phyloP scores from a whole-genome alignment of 2,113 vertebrate genomes.

The Deroptyus accipitrinus region DNA sequence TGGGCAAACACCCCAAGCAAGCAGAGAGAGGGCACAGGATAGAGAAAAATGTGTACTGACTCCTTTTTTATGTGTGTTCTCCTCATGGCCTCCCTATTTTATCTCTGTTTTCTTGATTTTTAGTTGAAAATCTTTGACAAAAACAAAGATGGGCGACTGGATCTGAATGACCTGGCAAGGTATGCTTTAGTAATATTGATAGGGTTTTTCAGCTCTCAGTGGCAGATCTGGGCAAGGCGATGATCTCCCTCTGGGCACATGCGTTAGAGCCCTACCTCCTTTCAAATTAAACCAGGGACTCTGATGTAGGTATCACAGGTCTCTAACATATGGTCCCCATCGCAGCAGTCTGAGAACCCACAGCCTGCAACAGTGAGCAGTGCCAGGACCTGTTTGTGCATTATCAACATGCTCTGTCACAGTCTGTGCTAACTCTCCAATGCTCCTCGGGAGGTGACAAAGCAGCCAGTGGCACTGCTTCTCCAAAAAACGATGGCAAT shows the following conservation, averaged over 20 bases:
- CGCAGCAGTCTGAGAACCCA: neutral
- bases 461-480: neutral
- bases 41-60: neutral
- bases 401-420: neutral
- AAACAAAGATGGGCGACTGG: constrained; percentile 92
- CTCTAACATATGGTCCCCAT: neutral
- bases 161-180: constrained; percentile 95
- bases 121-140: constrained; percentile 99
- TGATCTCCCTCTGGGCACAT: fast-evolving
- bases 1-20: neutral
- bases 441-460: neutral
- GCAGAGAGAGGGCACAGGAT: neutral
- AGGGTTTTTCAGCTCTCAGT: neutral
- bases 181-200: constrained; percentile 35
- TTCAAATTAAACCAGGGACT: neutral
- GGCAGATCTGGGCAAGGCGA: neutral
- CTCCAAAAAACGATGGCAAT: neutral
- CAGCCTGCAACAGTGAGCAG: neutral
- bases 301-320: neutral
- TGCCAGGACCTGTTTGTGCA: neutral
- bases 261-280: neutral
- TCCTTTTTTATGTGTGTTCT: neutral
- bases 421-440: neutral
- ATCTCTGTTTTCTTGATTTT: constrained; percentile 33
- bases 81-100: neutral